A percentile compares a stretch with the other conserved stretches of the same genome.
Evolutionary conservation across 1,140 invertebrate species (phyloP).

Genomic region (Drosophila paulistorum): DNA sequence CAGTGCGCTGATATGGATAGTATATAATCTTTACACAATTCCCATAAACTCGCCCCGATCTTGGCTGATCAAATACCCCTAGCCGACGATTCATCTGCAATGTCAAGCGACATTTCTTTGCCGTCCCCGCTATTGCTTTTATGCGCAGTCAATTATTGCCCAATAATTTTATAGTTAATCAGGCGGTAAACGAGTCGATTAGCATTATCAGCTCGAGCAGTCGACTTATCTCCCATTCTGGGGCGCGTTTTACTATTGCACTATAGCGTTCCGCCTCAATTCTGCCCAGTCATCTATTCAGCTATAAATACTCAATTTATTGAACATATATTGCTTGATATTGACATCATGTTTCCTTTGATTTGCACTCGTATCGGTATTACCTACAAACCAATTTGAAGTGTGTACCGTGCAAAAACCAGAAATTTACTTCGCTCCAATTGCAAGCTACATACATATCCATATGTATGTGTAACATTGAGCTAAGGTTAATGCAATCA

Average conservation of each 20-base stretch:
- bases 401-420: constrained; percentile 24
- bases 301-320: constrained; percentile 44
- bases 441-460: constrained; percentile 30
- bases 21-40: not conserved
- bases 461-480: constrained; percentile 51
- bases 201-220: constrained; percentile 45
- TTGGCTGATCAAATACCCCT: not conserved
- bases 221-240: constrained; percentile 54
- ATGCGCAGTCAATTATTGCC: not conserved
- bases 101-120: not conserved
- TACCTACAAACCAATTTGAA: not conserved
- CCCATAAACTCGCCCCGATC: not conserved
- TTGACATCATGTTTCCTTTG: constrained; percentile 9
- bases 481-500: constrained; percentile 28
- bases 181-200: constrained; percentile 43
- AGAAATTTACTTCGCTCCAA: constrained; percentile 40
- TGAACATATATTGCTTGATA: constrained; percentile 22
- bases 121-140: not conserved
- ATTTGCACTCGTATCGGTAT: not conserved
- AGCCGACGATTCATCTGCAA: not conserved
- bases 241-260: constrained; percentile 42
- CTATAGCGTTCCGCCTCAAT: constrained; percentile 22
- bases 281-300: constrained; percentile 45
- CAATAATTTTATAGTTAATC: constrained; percentile 42
- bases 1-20: not conserved